A percentile compares a stretch with the other conserved stretches of the same genome.
phyloP scores from a whole-genome alignment of 1,140 invertebrate species.

The Drosophila sp. region DNA sequence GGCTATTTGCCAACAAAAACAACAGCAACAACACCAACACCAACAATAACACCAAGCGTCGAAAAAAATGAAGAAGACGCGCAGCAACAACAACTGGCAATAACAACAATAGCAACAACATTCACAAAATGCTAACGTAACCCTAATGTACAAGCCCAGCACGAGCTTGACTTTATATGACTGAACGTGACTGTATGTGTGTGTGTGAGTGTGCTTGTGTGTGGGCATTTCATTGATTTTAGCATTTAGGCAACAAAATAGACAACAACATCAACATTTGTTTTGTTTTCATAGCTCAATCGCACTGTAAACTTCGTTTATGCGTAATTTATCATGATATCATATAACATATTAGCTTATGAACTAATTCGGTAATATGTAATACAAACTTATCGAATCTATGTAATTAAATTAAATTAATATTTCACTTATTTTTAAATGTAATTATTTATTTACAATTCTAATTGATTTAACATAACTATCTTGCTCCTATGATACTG shows the following conservation, averaged over 20 bases:
- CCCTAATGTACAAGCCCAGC: constrained; percentile 56
- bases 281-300: constrained; percentile 1
- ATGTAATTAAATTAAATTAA: background rate
- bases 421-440: background rate
- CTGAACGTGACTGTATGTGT: constrained; percentile 18
- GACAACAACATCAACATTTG: constrained; percentile 36
- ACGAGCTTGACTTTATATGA: constrained; percentile 42
- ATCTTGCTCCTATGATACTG: too few relatives aligned
- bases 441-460: too few relatives aligned
- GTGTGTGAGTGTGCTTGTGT: constrained; percentile 51
- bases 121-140: constrained; percentile 35
- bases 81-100: constrained; percentile 24
- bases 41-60: constrained; percentile 9
- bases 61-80: constrained; percentile 43
- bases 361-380: background rate
- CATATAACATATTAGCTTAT: background rate
- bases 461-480: too few relatives aligned
- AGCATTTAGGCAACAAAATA: constrained; percentile 54
- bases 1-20: constrained; percentile 43
- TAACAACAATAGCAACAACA: constrained; percentile 15
- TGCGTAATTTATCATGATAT: constrained; percentile 15
- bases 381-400: too few relatives aligned
- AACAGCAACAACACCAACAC: constrained; percentile 25
- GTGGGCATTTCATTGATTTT: constrained; percentile 75
- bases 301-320: constrained; percentile 25